phyloP scores from a whole-genome alignment of 2,888 invertebrate species.

The Tenthredo mesomela region DNA sequence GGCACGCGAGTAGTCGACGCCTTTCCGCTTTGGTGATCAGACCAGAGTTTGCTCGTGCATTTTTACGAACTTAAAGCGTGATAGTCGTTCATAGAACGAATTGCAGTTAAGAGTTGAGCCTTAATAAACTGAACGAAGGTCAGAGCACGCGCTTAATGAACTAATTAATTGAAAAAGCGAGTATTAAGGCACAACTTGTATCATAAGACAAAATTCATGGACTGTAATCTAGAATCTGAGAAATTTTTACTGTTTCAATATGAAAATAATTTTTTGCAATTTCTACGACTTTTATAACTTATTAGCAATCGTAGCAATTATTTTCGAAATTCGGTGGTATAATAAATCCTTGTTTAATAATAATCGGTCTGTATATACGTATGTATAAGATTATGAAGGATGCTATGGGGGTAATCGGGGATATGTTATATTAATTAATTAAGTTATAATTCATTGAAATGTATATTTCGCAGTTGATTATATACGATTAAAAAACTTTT shows the following conservation, averaged over 20 bases:
- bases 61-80: not conserved
- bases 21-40: not conserved
- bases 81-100: not conserved
- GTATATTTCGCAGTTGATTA: not conserved
- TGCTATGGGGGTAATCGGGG: not conserved
- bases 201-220: not conserved
- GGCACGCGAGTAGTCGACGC: not conserved
- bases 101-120: no score
- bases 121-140: not conserved
- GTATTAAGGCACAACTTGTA: not conserved
- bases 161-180: not conserved
- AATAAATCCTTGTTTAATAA: not conserved
- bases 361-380: not conserved
- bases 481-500: slow-evolving; percentile 12
- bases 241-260: not conserved
- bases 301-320: not conserved
- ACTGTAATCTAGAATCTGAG: not conserved
- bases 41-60: not conserved
- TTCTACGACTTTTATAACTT: not conserved
- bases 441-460: not conserved
- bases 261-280: not conserved
- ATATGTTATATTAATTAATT: not conserved
- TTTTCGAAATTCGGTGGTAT: not conserved
- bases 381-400: not conserved
- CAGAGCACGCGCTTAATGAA: not conserved